Evolutionary conservation across 64 coral and sea anemone genomes (phyloP).

Genomic region (Montipora foliosa): DNA sequence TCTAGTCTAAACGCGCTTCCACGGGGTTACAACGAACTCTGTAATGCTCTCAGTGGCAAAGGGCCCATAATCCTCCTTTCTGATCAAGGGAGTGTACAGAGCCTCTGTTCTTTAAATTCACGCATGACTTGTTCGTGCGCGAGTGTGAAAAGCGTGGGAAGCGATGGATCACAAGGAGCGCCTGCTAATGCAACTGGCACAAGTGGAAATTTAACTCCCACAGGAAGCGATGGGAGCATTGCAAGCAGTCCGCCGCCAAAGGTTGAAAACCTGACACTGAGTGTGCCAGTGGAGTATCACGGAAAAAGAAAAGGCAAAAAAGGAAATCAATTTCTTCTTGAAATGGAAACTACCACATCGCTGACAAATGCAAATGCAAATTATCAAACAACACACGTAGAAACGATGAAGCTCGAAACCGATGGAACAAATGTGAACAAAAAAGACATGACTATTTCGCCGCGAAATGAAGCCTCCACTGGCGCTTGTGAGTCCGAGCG

Average conservation of each 20-base stretch:
- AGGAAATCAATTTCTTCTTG: neutral
- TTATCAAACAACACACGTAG: neutral
- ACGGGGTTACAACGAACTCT: conserved; percentile 59
- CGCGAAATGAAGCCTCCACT: neutral
- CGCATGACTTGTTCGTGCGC: conserved; percentile 77
- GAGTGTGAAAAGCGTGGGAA: conserved; percentile 28
- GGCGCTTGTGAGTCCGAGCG: neutral
- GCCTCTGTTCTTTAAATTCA: conserved; percentile 75
- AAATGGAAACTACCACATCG: neutral
- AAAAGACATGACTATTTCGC: neutral
- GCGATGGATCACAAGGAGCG: conserved; percentile 24
- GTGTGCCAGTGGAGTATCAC: neutral
- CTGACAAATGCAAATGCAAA: neutral
- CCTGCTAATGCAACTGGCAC: neutral
- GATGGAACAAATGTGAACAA: neutral
- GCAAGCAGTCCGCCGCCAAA: neutral
- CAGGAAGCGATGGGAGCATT: conserved; percentile 25
- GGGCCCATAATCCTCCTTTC: conserved; percentile 89
- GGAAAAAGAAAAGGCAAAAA: conserved; percentile 5
- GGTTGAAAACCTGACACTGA: neutral
- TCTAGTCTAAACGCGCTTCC: conserved; percentile 73
- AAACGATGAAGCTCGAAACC: neutral
- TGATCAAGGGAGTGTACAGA: conserved; percentile 78
- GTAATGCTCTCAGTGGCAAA: conserved; percentile 41
- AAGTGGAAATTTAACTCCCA: neutral